Evolutionary conservation across 2,113 vertebrate genomes (phyloP), one percentile per base, ranked within the genome.

Genomic region (Sylvilagus bachmani): DNA sequence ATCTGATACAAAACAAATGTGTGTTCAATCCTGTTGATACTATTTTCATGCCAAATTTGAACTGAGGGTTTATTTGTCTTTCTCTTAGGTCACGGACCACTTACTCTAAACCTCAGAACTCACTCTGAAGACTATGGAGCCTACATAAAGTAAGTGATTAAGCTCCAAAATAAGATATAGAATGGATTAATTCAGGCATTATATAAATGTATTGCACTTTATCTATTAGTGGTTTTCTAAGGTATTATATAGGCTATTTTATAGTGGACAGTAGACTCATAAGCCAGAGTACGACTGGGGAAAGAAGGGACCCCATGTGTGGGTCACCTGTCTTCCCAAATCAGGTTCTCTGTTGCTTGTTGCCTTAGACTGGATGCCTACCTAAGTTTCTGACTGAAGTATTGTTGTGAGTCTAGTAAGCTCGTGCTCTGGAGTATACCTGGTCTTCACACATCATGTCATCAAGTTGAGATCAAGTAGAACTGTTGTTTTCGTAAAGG

Each of bases 61-160:
- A 93, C 36, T 24, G 33, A 73, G 55, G 67, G 25, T 93, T 74
- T n/a, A 13, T 95, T 80, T 95, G 53, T 96, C 51, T 97, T 97
- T 13, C 69, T 95, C 97, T 25, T 91, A 98, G 98, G 91, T 96
- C 33, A 27, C 89, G 86, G 58, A 19, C 71, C 86, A 66, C 66
- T 93, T 55, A 77, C 71, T 87, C 84, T 95, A 86, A 95, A 95
- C n/a, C 73, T 75, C 78, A 91, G 62, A 67, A 31, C 49, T 94
- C 89, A 58, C 91, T 93, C 82, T 92, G 95, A 89, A 53, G 90
- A 97, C 10, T 49, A 96, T 98, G 98, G 96, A 81, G 73, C 80
- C 80, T 87, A 81, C 81, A 67, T 96, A 86, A 66, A 94, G 97
- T 98, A 97, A 98, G 91, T 93, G 86, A 96, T 44, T 29, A 3